Evolutionary conservation across 2,797 vertebrate species (phyloP).

Genomic region (Thamnophis elegans): DNA sequence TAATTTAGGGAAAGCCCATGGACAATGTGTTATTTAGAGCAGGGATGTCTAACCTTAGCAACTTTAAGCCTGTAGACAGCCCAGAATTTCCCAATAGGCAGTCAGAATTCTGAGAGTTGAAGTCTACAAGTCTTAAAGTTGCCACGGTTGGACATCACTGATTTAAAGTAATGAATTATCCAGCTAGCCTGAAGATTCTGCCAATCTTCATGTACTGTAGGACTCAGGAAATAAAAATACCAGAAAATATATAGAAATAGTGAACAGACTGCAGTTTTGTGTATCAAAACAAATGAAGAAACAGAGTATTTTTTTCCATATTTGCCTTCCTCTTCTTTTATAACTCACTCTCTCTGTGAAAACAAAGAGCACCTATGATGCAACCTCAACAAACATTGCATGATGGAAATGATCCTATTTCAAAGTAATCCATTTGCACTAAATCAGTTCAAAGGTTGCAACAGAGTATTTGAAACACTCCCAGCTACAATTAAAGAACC

Average conservation of each 20-base stretch:
- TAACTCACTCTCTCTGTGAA: background rate
- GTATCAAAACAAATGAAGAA: background rate
- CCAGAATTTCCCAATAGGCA: no score
- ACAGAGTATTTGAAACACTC: background rate
- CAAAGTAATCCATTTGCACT: conserved; percentile 1
- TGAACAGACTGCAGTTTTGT: background rate
- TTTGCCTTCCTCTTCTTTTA: background rate
- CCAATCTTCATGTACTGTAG: background rate
- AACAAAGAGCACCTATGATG: background rate
- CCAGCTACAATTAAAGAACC: background rate
- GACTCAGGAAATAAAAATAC: background rate
- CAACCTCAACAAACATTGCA: background rate
- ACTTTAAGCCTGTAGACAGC: background rate
- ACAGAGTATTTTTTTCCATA: background rate
- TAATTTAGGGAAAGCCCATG: background rate
- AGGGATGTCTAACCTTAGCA: background rate
- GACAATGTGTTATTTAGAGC: background rate
- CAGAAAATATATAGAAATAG: background rate
- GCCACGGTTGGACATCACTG: background rate
- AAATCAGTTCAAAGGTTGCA: background rate
- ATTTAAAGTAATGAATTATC: background rate
- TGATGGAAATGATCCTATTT: background rate
- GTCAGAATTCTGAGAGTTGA: background rate
- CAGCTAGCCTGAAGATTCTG: background rate
- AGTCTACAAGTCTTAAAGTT: background rate